Percentiles rank a stretch among this genome's conserved stretches.
Conservation (phyloP, 2,113 vertebrate species). For the Lutjanus erythropterus region DNA sequence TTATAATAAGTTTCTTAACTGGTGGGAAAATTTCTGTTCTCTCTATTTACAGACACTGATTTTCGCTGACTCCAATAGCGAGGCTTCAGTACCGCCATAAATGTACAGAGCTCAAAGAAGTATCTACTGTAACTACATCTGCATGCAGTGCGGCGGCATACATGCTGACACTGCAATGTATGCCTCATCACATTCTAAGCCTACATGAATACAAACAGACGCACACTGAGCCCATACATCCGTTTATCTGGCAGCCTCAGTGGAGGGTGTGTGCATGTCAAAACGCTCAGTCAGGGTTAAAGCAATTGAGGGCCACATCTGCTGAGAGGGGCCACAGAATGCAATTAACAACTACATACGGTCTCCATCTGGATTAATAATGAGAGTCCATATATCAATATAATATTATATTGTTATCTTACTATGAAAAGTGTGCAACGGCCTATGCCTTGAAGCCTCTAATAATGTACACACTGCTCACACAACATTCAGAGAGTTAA, state of each 20-base stretch:
- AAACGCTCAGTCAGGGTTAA: neutral
- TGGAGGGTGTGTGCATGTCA: slow-evolving; percentile 1
- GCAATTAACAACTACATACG: slow-evolving; percentile 21
- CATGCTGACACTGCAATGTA: slow-evolving; percentile 49
- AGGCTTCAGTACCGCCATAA: neutral
- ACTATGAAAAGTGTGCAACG: neutral
- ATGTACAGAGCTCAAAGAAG: neutral
- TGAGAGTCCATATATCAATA: slow-evolving; percentile 1
- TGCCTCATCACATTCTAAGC: slow-evolving; percentile 22
- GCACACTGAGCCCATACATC: slow-evolving; percentile 12
- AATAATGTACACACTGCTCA: neutral
- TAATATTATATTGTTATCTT: neutral
- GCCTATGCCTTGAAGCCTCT: neutral
- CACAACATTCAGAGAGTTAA: neutral
- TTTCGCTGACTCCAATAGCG: neutral
- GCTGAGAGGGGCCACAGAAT: slow-evolving; percentile 13
- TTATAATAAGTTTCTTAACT: too few species aligned
- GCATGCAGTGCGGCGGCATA: slow-evolving; percentile 23
- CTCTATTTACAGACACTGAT: neutral
- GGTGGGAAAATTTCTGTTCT: too few species aligned
- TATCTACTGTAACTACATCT: slow-evolving; percentile 19
- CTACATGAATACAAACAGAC: slow-evolving; percentile 35
- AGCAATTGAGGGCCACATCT: slow-evolving; percentile 6
- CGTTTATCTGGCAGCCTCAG: slow-evolving; percentile 19
- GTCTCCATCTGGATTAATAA: slow-evolving; percentile 50